Percentiles rank a stretch among this genome's conserved stretches.
Conservation (phyloP, 1,140 invertebrate species). For the Drosophila ficusphila region DNA sequence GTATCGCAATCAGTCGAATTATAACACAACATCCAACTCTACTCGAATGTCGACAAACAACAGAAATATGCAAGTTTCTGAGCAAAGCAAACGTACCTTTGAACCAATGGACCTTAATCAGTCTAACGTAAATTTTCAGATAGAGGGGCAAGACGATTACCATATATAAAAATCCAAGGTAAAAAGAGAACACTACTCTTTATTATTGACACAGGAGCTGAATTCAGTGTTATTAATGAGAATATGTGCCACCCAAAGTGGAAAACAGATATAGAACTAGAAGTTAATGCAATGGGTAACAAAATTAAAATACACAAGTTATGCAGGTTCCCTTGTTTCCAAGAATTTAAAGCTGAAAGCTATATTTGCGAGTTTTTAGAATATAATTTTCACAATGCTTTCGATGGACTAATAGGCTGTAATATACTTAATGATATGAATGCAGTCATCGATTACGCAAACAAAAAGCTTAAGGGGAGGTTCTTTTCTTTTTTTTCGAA, state of each 20-base stretch:
- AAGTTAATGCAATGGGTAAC: conserved; percentile 8
- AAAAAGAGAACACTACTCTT: conserved; percentile 1
- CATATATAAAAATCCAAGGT: conserved; percentile 6
- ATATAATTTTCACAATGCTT: conserved; percentile 7
- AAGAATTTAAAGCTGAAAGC: conserved; percentile 1
- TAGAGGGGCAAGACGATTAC: conserved; percentile 1
- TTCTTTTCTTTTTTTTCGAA: no score
- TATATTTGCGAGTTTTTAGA: conserved; percentile 9
- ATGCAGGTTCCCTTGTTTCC: conserved; percentile 8
- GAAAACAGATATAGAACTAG: conserved; percentile 4
- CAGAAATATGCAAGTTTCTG: no score
- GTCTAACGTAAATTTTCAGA: no score
- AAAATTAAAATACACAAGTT: conserved; percentile 1
- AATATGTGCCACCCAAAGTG: conserved; percentile 6
- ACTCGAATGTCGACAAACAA: background rate
- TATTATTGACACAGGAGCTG: no score
- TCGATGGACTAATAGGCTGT: conserved; percentile 9
- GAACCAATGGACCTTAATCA: no score
- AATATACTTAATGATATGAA: conserved; percentile 12
- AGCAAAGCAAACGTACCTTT: no score
- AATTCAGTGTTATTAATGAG: no score
- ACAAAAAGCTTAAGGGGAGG: conserved; percentile 3
- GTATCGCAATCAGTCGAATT: background rate
- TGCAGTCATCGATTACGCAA: conserved; percentile 8
- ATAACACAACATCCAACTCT: conserved; percentile 4